These are phyloP conservation scores for Drosophila fungiperda DNA, from an alignment of 2,888 invertebrate species.

Conservation along the genomic window DNA sequence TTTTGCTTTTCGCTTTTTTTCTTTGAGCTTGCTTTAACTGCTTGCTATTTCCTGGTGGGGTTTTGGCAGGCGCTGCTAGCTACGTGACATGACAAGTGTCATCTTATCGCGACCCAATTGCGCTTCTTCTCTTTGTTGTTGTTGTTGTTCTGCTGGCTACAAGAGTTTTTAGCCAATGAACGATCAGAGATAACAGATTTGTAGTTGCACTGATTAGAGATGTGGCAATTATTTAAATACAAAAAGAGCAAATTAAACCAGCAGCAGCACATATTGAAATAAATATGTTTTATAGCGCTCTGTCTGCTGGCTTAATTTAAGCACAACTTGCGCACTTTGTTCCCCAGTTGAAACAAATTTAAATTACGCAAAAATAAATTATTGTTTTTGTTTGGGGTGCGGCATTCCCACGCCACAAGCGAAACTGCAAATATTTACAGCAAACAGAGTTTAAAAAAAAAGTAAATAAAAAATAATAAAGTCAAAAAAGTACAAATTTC, in stretches of 20 bases:
- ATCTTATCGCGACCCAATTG: constrained; percentile 55
- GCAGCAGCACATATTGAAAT: constrained; percentile 3
- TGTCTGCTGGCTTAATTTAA: constrained; percentile 71
- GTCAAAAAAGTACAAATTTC: constrained; percentile 2
- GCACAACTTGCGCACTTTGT: constrained; percentile 31
- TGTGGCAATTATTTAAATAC: no score
- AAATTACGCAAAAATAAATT: constrained; percentile 49
- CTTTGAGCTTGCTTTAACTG: constrained; percentile 31
- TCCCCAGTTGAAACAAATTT: constrained; percentile 60
- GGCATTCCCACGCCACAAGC: constrained; percentile 68
- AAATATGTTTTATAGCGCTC: constrained; percentile 32
- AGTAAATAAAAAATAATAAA: not conserved
- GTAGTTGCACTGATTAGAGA: not conserved
- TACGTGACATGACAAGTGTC: constrained; percentile 65
- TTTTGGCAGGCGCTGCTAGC: constrained; percentile 7
- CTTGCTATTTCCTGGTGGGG: constrained; percentile 44
- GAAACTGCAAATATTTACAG: constrained; percentile 63
- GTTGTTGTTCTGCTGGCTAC: constrained; percentile 16
- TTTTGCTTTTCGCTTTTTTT: constrained; percentile 5
- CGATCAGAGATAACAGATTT: constrained; percentile 11
- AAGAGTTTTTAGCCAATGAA: constrained; percentile 17
- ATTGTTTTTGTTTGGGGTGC: constrained; percentile 49
- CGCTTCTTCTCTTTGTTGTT: not conserved
- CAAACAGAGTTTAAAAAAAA: constrained; percentile 22
- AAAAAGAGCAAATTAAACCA: constrained; percentile 39